These are phyloP conservation scores for Drosophila parabipectinata DNA, from an alignment of 1,140 invertebrate genomes.

Conservation along the genomic window DNA sequence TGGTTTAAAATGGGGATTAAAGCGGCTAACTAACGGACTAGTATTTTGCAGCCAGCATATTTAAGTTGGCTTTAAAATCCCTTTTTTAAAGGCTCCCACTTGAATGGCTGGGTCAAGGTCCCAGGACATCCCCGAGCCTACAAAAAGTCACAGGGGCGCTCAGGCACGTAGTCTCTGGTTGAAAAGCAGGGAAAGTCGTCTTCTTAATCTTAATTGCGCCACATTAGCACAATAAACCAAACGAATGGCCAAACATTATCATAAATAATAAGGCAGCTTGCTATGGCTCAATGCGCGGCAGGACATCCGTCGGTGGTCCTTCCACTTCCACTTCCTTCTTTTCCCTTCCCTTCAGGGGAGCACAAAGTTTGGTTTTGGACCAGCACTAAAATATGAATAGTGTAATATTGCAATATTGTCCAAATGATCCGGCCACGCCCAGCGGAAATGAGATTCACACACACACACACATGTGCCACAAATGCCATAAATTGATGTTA, in stretches of 20 bases:
- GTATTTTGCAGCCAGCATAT: background rate
- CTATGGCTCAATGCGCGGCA: conserved; percentile 71
- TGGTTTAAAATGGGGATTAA: background rate
- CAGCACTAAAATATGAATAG: conserved; percentile 75
- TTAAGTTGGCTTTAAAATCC: background rate
- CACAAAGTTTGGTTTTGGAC: conserved; percentile 21
- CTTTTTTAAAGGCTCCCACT: background rate
- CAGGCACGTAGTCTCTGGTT: conserved; percentile 23
- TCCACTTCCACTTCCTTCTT: background rate
- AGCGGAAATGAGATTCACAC: conserved; percentile 45
- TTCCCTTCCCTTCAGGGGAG: background rate
- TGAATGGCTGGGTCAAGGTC: conserved; percentile 3
- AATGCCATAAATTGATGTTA: conserved; percentile 55
- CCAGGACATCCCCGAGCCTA: conserved; percentile 6
- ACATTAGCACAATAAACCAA: conserved; percentile 83
- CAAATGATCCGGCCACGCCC: conserved; percentile 48
- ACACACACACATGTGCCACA: conserved; percentile 9
- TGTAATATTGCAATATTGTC: conserved; percentile 63
- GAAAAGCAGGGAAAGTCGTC: conserved; percentile 68
- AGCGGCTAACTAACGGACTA: background rate
- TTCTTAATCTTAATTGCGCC: conserved; percentile 82
- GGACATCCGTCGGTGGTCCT: conserved; percentile 66
- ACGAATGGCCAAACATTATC: conserved; percentile 82
- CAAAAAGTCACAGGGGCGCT: conserved; percentile 14
- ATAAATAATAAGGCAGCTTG: conserved; percentile 76